Base-by-base conservation (phyloP, 1,140 invertebrate genomes). In the Drosophila sproati region DNA sequence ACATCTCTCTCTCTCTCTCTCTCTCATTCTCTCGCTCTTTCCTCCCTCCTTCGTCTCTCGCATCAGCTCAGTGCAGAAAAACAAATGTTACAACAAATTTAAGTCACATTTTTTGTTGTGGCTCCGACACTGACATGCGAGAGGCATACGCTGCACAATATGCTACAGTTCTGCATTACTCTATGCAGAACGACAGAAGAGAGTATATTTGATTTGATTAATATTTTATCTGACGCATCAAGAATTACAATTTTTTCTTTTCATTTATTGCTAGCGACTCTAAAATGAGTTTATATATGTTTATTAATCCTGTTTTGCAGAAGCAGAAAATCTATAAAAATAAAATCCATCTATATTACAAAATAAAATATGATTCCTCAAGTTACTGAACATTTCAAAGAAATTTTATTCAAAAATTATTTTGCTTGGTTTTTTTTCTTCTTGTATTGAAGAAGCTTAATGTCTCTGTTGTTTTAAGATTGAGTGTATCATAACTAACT, bases 21-120 rank as follows among this genome's bases (percentile, higher is more conserved):
- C 31, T 12, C 28, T 51, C n/a, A 12, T 12, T 12, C 34, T 55
- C 54, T 51, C 10, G 47, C 29, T 52, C n/a, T 31, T 29, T 37
- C 10, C 52, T 43, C 34, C 39, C 39, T 41, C 34, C 34, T 52
- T 52, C 47, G 7, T 57, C 43, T 56, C 6, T 48, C 32, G 37
- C 29, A 29, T 50, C 59, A 43, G 41, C 56, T 52, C 43, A 66
- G 31, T n/a, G 34, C 34, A 4, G 2, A 41, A 78, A 50, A 78
- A 77, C 63, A 76, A 83, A 83, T 83, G 81, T 77, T 51, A 60
- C 77, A 73, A 51, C 73, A 67, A 87, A 77, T 88, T 82, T 77
- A 74, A 88, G 76, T 87, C 69, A 72, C 69, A 82, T 88, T 79
- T 79, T 68, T 68, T 86, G 39, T 48, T 52, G 61, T 43, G 39